Evolutionary conservation across 2,888 invertebrate species (phyloP).

Genomic region (Glyphotaelius pellucidus): DNA sequence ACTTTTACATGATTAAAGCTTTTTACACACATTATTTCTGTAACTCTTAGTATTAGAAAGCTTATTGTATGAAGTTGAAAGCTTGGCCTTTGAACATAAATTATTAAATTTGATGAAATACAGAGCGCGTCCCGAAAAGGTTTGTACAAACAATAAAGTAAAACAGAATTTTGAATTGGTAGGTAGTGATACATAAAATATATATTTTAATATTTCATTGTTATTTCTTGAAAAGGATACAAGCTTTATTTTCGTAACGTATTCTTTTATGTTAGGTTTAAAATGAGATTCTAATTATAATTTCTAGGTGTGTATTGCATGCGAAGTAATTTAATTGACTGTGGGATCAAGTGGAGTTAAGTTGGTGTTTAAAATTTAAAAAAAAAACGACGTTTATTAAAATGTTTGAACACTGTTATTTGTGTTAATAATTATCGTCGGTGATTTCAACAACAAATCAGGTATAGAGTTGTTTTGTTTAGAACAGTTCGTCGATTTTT

Average conservation of each 20-base stretch:
- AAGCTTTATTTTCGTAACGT: not conserved
- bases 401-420: not conserved
- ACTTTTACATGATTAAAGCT: not conserved
- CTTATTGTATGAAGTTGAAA: not conserved
- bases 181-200: not conserved
- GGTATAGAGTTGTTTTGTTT: not conserved
- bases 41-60: not conserved
- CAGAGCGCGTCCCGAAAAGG: not conserved
- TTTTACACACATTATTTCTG: not conserved
- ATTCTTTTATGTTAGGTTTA: not conserved
- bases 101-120: not conserved
- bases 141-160: not conserved
- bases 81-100: not conserved
- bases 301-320: not conserved
- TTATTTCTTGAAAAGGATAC: not conserved
- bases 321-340: not conserved
- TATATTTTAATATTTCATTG: not conserved
- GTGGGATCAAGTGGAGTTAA: not conserved
- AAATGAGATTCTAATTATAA: not conserved
- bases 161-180: not conserved
- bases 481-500: not conserved
- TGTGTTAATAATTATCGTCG: not conserved
- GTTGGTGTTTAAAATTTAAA: too few relatives aligned
- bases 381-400: too few relatives aligned
- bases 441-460: not conserved